phyloP scores from a whole-genome alignment of 2,797 vertebrate species.

The Astyanax mexicanus region DNA sequence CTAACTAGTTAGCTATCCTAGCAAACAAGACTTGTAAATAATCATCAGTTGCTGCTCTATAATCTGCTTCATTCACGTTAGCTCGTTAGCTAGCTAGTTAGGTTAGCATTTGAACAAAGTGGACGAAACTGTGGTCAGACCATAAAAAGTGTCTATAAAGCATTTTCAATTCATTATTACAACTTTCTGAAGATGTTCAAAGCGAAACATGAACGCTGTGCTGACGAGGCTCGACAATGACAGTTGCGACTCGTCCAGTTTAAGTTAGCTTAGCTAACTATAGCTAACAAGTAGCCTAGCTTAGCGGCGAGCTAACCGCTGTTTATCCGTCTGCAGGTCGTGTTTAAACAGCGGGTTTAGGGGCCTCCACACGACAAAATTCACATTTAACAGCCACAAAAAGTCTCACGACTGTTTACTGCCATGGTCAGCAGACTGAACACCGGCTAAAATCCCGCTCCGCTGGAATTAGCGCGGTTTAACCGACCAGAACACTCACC shows the following conservation, averaged over 20 bases:
- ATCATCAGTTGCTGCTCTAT: too few relatives aligned
- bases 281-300: too few relatives aligned
- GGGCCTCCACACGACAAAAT: background rate
- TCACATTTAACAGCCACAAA: accelerated
- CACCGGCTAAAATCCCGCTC: background rate
- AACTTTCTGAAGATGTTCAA: background rate
- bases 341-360: constrained; percentile 60
- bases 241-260: constrained; percentile 34
- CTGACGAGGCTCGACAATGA: too few relatives aligned
- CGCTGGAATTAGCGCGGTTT: too few relatives aligned
- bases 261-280: constrained; percentile 8
- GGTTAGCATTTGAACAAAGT: background rate
- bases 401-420: background rate
- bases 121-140: background rate
- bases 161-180: background rate
- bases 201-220: background rate
- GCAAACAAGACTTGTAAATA: too few relatives aligned
- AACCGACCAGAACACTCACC: too few relatives aligned
- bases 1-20: too few relatives aligned
- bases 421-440: background rate
- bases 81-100: too few relatives aligned
- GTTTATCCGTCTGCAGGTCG: constrained; percentile 58
- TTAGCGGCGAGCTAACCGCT: constrained; percentile 56
- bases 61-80: background rate
- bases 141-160: background rate